phyloP scores from a whole-genome alignment of 2,797 vertebrate species.

The Sciurus carolinensis region DNA sequence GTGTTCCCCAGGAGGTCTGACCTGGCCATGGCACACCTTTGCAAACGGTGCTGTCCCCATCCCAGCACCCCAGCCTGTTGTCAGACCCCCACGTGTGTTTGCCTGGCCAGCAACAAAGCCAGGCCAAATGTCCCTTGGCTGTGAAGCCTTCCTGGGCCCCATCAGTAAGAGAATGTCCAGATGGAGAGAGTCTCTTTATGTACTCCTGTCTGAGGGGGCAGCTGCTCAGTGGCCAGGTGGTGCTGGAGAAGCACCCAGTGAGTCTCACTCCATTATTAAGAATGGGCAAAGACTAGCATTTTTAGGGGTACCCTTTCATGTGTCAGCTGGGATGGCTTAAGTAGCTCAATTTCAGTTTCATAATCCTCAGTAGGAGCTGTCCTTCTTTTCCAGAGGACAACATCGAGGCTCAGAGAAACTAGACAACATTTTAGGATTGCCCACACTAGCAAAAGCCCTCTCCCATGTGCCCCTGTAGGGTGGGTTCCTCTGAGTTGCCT shows the following conservation, averaged over 20 bases:
- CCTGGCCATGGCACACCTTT: neutral
- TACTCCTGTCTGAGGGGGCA: neutral
- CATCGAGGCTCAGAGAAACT: neutral
- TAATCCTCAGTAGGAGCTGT: neutral
- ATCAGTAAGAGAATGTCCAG: neutral
- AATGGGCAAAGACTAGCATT: neutral
- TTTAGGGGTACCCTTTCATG: neutral
- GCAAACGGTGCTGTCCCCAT: neutral
- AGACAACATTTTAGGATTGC: neutral
- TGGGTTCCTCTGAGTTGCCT: neutral
- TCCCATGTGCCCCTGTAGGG: rapidly evolving
- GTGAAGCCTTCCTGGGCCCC: neutral
- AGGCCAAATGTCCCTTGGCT: neutral
- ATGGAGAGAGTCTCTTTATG: neutral
- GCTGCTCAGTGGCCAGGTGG: neutral
- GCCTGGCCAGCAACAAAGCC: neutral
- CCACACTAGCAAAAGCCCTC: neutral
- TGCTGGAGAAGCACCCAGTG: neutral
- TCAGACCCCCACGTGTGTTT: neutral
- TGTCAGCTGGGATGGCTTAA: neutral
- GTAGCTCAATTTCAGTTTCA: neutral
- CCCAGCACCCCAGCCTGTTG: too few species aligned
- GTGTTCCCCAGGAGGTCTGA: neutral
- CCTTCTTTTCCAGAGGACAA: neutral
- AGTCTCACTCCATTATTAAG: neutral